Percentiles rank a stretch among this genome's conserved stretches.
These are phyloP conservation scores for Aradophagus sp. DNA, from an alignment of 1,140 invertebrate species.

Conservation along the genomic window DNA sequence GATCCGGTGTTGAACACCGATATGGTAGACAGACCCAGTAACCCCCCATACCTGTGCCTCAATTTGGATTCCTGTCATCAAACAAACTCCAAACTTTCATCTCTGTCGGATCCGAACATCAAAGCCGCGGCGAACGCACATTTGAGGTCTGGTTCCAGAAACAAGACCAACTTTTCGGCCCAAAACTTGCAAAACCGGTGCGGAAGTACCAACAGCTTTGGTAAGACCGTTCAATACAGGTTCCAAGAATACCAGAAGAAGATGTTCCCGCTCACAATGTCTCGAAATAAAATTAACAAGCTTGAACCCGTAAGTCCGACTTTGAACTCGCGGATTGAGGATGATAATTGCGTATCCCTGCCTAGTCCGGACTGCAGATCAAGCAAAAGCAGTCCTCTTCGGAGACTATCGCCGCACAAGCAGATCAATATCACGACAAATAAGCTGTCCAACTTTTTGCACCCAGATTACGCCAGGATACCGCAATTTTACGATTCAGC, in stretches of 20 bases:
- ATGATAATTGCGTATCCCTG: conserved; percentile 47
- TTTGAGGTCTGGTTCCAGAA: conserved; percentile 26
- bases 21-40: conserved; percentile 14
- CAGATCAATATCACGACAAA: conserved; percentile 63
- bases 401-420: conserved; percentile 48
- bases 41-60: conserved; percentile 30
- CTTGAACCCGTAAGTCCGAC: conserved; percentile 40
- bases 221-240: conserved; percentile 54
- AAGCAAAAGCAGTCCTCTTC: conserved; percentile 36
- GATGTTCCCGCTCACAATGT: conserved; percentile 35
- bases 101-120: conserved; percentile 69
- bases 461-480: conserved; percentile 26
- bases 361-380: conserved; percentile 35
- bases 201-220: conserved; percentile 30
- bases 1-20: conserved; percentile 65
- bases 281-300: conserved; percentile 28
- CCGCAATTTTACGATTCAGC: conserved; percentile 13
- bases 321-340: conserved; percentile 41
- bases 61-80: conserved; percentile 30
- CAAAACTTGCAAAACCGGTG: conserved; percentile 60
- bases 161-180: conserved; percentile 49
- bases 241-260: conserved; percentile 59
- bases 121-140: conserved; percentile 44
- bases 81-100: conserved; percentile 63
- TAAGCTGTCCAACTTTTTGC: conserved; percentile 56